Evolutionary conservation across 2,113 vertebrate genomes (phyloP), one percentile per base, ranked within the genome.

Genomic region (Myotis brandtii): DNA sequence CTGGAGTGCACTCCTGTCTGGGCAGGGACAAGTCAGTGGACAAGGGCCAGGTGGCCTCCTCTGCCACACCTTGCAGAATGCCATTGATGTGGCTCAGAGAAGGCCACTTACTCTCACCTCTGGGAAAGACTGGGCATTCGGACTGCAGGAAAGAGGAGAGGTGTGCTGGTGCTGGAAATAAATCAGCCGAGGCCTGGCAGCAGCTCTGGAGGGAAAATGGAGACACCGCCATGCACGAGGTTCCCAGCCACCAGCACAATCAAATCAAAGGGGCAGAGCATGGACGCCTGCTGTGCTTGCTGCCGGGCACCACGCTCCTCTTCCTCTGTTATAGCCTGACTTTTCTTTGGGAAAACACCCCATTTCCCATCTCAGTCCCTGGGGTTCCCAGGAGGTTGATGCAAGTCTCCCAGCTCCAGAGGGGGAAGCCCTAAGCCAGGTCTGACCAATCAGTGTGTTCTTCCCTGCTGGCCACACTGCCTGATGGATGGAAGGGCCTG

Each of bases 21-120:
- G 69, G 50, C 96, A 97, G 81, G 9, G 0, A 9, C 64, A 32
- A 12, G 52, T 76, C 69, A 27, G 37, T 37, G 59, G 86, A 79
- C 93, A 91, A 59, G 27, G n/a, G 89, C 96, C 96, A 97, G 89
- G 91, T 48, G 88, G 94, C 85, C 25, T 1, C 9, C 56, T 77
- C 89, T 82, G 59, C 86, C 95, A 97, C 89, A 95, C 96, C 50
- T 96, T 96, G 23, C 4, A 3, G 37, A 27, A 94, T 52, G 94
- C 52, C 95, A 95, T 69, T 93, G 95, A 93, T 52, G 2, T 73
- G 88, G 89, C 93, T 86, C 30, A 0, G 1, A 81, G 81, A 76
- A 92, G 85, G 89, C 91, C 69, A 79, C 91, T 93, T 94, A 75
- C 64, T 95, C 69, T 86, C 86, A 14, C 90, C 93, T 46, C 83